Conservation (phyloP, 2,113 vertebrate genomes). For the Etheostoma spectabile region DNA sequence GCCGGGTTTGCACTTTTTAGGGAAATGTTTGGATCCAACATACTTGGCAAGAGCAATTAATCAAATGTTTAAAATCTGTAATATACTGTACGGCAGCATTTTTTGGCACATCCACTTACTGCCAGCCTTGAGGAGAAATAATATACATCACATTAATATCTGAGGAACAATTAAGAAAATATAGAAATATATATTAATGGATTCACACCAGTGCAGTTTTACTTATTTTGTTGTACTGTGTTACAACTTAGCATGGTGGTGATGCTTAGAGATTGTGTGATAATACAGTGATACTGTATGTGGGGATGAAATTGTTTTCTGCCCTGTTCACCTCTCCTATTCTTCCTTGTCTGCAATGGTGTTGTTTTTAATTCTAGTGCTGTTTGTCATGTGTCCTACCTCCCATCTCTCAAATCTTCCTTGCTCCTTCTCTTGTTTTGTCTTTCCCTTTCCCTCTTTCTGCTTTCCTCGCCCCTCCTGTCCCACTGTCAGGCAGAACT, state of each 20-base stretch:
- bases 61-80: not conserved
- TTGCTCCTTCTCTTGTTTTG: not conserved
- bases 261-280: slow-evolving; percentile 21
- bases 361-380: not conserved
- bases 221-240: not conserved
- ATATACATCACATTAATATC: not conserved
- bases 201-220: slow-evolving; percentile 6
- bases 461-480: not conserved
- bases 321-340: not conserved
- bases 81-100: not conserved
- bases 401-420: not conserved
- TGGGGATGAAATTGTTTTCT: slow-evolving; percentile 42
- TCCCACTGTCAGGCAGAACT: slow-evolving; percentile 16
- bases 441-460: not conserved
- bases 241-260: slow-evolving; percentile 13
- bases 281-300: slow-evolving; percentile 20
- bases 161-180: slow-evolving; percentile 1
- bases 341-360: not conserved
- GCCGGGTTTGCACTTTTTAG: slow-evolving; percentile 34
- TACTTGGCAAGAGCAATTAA: not conserved
- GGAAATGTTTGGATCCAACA: slow-evolving; percentile 1
- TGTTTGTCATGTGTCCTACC: not conserved
- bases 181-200: slow-evolving; percentile 13
- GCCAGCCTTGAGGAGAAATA: not conserved
- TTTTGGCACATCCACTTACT: not conserved